Conservation (phyloP, 1,140 invertebrate species). For the Delia radicum region DNA sequence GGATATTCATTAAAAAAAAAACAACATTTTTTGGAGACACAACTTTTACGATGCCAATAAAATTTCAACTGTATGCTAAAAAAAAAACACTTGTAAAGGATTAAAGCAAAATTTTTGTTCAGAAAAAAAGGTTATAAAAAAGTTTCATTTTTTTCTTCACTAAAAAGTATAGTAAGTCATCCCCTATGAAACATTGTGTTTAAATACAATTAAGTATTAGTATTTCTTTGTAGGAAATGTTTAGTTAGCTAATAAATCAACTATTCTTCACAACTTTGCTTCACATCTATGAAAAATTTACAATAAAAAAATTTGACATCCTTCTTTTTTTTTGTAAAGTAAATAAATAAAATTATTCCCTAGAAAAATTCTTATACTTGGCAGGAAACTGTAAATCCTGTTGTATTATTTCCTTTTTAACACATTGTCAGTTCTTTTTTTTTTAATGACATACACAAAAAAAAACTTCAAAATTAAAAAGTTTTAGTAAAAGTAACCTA, state of each 20-base stretch:
- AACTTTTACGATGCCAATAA: constrained; percentile 16
- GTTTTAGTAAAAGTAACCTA: neutral
- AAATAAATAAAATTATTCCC: neutral
- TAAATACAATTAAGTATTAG: constrained; percentile 11
- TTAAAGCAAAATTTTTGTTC: constrained; percentile 10
- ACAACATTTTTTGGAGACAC: constrained; percentile 8
- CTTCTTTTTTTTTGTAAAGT: neutral
- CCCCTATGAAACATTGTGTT: neutral
- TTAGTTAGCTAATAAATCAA: constrained; percentile 18
- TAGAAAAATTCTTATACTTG: neutral
- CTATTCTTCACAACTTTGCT: neutral
- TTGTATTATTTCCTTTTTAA: constrained; percentile 14
- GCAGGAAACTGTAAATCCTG: constrained; percentile 11
- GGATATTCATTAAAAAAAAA: too few relatives aligned
- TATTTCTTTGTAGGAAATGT: neutral
- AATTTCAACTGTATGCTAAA: neutral
- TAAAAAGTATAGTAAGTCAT: neutral
- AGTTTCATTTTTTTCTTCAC: neutral
- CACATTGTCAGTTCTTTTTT: constrained; percentile 12
- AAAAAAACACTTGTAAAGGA: constrained; percentile 18
- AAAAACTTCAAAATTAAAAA: neutral
- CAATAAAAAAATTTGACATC: neutral
- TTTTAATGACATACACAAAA: neutral
- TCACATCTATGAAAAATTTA: neutral
- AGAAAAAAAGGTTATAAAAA: constrained; percentile 1